Conservation (phyloP, 2,797 vertebrate genomes). For the Euphonia xanthogaster region DNA sequence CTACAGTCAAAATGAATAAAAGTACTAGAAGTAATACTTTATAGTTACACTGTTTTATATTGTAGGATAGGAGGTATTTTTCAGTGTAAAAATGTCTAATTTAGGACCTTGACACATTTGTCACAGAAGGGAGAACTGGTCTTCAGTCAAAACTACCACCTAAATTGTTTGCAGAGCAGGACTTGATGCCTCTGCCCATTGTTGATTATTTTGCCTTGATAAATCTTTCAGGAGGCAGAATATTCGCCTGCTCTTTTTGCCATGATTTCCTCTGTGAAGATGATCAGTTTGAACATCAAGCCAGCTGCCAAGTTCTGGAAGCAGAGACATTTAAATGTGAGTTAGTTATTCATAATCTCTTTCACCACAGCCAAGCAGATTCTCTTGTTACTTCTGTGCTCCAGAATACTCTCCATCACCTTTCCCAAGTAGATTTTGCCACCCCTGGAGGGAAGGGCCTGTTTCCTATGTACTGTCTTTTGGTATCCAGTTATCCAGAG, state of each 20-base stretch:
- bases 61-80: background rate
- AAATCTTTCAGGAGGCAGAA: constrained; percentile 86
- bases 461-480: background rate
- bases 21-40: background rate
- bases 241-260: constrained; percentile 97
- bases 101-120: background rate
- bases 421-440: background rate
- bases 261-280: constrained; percentile 97
- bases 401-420: background rate
- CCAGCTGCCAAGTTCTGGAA: constrained; percentile 96
- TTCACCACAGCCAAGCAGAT: background rate
- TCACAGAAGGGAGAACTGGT: background rate
- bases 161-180: background rate
- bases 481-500: background rate
- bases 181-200: background rate
- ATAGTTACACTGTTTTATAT: background rate
- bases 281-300: constrained; percentile 99
- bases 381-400: background rate
- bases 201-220: constrained; percentile 10
- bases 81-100: background rate
- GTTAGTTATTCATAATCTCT: constrained; percentile 42
- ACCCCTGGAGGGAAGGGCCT: background rate
- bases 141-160: background rate
- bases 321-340: constrained; percentile 98
- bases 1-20: background rate